Conservation (phyloP, 2,113 vertebrate species). For the Bos indicus region DNA sequence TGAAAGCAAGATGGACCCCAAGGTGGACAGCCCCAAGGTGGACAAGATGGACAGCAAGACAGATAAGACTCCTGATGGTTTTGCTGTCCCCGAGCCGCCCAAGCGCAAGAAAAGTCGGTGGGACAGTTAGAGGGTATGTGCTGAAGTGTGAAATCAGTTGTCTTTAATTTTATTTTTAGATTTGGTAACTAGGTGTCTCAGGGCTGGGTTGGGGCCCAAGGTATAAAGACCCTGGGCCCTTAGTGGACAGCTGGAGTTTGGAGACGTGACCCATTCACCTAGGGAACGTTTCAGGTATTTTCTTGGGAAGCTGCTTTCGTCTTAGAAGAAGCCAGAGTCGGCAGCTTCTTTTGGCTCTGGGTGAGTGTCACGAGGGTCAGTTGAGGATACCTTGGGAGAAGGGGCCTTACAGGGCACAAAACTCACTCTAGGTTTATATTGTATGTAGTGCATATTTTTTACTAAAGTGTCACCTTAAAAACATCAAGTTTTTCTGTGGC, state of each 20-base stretch:
- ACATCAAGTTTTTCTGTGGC: constrained; percentile 44
- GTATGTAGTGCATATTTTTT: constrained; percentile 69
- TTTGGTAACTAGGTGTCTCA: constrained; percentile 73
- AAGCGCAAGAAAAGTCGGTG: constrained; percentile 97
- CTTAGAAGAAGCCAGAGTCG: constrained; percentile 21
- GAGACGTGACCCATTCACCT: constrained; percentile 55
- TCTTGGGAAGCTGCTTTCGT: constrained; percentile 67
- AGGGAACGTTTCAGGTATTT: constrained; percentile 67
- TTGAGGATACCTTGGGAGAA: background rate
- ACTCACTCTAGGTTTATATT: constrained; percentile 64
- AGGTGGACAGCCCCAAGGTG: constrained; percentile 75
- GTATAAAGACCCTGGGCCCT: constrained; percentile 19
- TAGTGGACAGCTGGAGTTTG: constrained; percentile 53
- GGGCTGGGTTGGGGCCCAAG: constrained; percentile 66
- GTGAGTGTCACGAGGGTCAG: constrained; percentile 29
- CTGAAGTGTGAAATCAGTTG: background rate
- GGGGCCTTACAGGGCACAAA: constrained; percentile 37
- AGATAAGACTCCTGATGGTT: constrained; percentile 83
- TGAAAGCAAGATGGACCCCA: constrained; percentile 74
- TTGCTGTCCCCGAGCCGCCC: constrained; percentile 94
- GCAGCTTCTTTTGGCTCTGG: constrained; percentile 38
- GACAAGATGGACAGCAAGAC: constrained; percentile 80
- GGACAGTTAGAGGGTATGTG: constrained; percentile 90
- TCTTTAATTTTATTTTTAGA: constrained; percentile 74
- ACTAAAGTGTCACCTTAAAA: constrained; percentile 65